Evolutionary conservation across 23 tunicate species (phyloP).

Genomic region (Styela clava): DNA sequence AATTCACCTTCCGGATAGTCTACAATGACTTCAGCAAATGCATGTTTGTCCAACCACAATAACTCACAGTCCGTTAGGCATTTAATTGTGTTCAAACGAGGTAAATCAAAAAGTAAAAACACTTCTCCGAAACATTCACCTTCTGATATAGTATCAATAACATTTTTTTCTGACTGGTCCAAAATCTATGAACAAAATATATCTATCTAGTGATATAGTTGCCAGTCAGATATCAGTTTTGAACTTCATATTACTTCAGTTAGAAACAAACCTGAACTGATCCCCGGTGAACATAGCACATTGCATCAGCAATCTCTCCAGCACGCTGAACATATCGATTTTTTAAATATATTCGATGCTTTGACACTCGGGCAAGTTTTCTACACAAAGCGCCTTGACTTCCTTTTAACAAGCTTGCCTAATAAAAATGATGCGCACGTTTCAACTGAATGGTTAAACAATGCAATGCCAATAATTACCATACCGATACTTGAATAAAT

Average conservation of each 20-base stretch:
- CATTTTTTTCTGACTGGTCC: slow-evolving; percentile 66
- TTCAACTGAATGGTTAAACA: no score
- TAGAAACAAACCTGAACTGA: slow-evolving; percentile 46
- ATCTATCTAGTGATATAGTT: background rate
- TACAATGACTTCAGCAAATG: slow-evolving; percentile 56
- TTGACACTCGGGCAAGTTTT: slow-evolving; percentile 51
- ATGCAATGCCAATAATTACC: background rate
- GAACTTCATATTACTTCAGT: background rate
- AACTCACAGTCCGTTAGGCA: slow-evolving; percentile 87
- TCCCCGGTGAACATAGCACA: slow-evolving; percentile 79
- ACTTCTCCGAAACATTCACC: slow-evolving; percentile 81
- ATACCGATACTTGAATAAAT: background rate
- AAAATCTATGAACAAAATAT: slow-evolving; percentile 36
- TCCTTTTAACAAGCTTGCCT: slow-evolving; percentile 58
- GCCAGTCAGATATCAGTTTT: no score
- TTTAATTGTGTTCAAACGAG: slow-evolving; percentile 65
- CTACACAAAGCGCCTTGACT: slow-evolving; percentile 74
- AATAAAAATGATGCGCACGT: no score
- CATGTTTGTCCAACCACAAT: slow-evolving; percentile 57
- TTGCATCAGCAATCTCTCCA: slow-evolving; percentile 69
- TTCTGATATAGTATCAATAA: slow-evolving; percentile 49
- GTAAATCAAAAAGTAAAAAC: slow-evolving; percentile 67
- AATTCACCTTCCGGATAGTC: slow-evolving; percentile 80
- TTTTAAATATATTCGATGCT: slow-evolving; percentile 60
- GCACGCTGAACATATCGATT: slow-evolving; percentile 72